Evolutionary conservation across 92 coral and sea anemone genomes (phyloP), one percentile per base, ranked within the genome.

Genomic region (Phenganax stokvisi): DNA sequence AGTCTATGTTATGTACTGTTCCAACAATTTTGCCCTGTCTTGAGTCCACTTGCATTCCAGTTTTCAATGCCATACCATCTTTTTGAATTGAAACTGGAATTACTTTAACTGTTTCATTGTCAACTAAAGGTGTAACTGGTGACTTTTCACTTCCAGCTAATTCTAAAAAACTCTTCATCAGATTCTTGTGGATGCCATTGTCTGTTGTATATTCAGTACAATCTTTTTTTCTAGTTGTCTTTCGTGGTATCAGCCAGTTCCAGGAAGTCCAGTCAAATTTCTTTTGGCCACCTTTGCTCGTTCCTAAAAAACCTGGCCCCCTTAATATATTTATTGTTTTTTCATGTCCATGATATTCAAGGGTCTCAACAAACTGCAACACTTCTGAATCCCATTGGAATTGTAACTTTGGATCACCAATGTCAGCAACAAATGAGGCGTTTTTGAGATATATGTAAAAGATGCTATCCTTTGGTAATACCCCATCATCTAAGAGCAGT

Each of bases 301-400:
- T 57, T 12, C 81, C 86, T 51, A 74, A 47, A 55, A 73, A 74
- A 8, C 86, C 81, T 9, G 80, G 72, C 12, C 86, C 86, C 56
- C 86, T 12, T 7, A 83, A 30, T 9, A 83, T 17, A 53, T 83
- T 74, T 25, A 83, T 37, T 13, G 70, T 53, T 52, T 74, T 83
- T 60, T 74, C 74, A 62, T 74, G 81, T 12, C 86, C 86, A 31
- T 83, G 81, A 37, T 83, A 83, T 56, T 83, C 85, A 6, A 82
- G 57, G 25, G 85, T 72, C 55, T 82, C 85, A 31, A 73, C 85
- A 73, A 82, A 82, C 55, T 82, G 47, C 37, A 82, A 51, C 80
- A 82, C 85, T 82, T 82, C 85, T 72, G 57, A 71, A 78, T 82
- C 85, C 85, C 85, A 82, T 72, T 82, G 54, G 73, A 82, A 82